Conservation (phyloP, 1,140 invertebrate species). For the Caenorhabditis remanei region DNA sequence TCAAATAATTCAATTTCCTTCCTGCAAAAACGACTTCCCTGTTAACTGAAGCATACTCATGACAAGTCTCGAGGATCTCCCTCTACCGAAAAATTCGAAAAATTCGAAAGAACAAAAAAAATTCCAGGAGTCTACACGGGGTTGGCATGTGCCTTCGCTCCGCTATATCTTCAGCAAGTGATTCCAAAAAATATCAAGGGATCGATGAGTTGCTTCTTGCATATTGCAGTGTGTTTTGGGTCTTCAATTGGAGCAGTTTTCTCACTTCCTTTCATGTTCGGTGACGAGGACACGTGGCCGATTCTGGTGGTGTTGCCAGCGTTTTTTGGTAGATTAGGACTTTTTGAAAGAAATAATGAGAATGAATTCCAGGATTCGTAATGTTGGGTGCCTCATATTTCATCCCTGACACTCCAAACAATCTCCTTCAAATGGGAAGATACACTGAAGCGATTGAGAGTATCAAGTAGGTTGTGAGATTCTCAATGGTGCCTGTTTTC, state of each 20-base stretch:
- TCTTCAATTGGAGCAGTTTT: constrained; percentile 55
- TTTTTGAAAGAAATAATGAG: not conserved
- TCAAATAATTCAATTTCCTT: too few relatives aligned
- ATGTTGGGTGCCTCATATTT: constrained; percentile 7
- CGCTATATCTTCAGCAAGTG: constrained; percentile 58
- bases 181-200: constrained; percentile 63
- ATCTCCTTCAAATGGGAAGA: constrained; percentile 54
- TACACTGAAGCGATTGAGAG: constrained; percentile 50
- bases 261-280: constrained; percentile 62
- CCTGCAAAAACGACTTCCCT: too few relatives aligned
- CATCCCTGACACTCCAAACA: constrained; percentile 59
- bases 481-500: not conserved
- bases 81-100: too few relatives aligned
- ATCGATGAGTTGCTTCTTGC: constrained; percentile 59
- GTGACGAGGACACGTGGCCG: constrained; percentile 55
- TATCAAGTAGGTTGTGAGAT: constrained; percentile 45
- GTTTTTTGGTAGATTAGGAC: constrained; percentile 22
- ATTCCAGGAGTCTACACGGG: constrained; percentile 52
- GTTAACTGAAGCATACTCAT: too few relatives aligned
- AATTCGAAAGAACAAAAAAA: too few relatives aligned
- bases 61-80: not conserved
- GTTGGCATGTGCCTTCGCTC: constrained; percentile 52
- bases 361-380: not conserved
- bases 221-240: constrained; percentile 61
- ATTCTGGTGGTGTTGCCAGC: constrained; percentile 45